Evolutionary conservation across 2,113 vertebrate species (phyloP), one percentile per base, ranked within the genome.

Genomic region (Trogon surrucura): DNA sequence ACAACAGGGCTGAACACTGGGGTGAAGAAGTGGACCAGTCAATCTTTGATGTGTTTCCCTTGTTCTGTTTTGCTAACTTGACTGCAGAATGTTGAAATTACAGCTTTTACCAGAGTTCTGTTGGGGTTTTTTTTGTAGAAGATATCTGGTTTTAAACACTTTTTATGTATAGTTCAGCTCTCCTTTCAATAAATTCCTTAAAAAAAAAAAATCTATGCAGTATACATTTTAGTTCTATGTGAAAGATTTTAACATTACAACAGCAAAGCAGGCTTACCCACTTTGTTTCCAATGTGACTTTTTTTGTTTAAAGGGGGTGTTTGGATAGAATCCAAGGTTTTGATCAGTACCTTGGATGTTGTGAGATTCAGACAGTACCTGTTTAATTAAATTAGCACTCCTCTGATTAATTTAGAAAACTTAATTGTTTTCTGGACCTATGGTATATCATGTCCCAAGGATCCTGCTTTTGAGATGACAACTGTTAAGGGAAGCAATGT

Each of bases 301-400:
- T 48, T 85, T 90, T 56, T 62, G 4, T 51, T 92, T 89, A 85
- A 94, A 89, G 81, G 8, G 36, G 34, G 51, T 47, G 7, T 70
- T 93, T 94, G 71, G 66, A 45, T 84, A 54, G 7, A 60, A 93
- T 79, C 57, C 29, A 91, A 58, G 53, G 66, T 80, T 45, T 80
- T 58, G 60, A 88, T 95, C 61, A 72, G 89, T 94, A 95, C 95
- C 29, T 7, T 88, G 88, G 18, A 30, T 74, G 38, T 17, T 79
- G 13, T 85, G 65, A 91, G 50, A 67, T 70, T 41, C 58, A 94
- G 44, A 26, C 10, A 62, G 26, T 62, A 51, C 48, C 85, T 34
- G 13, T 90, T 97, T 96, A 95, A 96, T 93, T 89, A 97, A 67
- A 97, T 85, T 70, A 95, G 32, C 32, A 72, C 41, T 83, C 45